Evolutionary conservation across 2,888 invertebrate genomes (phyloP).

Genomic region (Cephus pygmeus): DNA sequence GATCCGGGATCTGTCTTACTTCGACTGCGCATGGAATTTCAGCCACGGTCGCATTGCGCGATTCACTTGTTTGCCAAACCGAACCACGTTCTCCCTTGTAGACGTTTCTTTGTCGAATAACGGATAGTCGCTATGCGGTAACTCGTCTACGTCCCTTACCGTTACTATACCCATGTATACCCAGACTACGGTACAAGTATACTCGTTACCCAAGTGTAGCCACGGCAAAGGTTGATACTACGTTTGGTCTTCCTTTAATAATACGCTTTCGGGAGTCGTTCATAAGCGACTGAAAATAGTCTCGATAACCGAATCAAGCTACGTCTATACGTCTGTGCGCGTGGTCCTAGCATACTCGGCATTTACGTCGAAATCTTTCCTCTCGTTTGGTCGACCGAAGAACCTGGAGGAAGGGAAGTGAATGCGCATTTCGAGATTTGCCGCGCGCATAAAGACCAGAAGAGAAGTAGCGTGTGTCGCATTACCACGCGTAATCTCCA

Average conservation of each 20-base stretch:
- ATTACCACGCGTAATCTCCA: constrained; percentile 51
- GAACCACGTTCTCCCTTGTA: not conserved
- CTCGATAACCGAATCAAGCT: not conserved
- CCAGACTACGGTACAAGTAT: not conserved
- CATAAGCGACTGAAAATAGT: not conserved
- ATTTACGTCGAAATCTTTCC: not conserved
- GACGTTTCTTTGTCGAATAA: not conserved
- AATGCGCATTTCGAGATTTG: not conserved
- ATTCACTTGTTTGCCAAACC: not conserved
- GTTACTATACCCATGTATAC: not conserved
- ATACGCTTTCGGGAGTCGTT: not conserved
- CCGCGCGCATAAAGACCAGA: not conserved
- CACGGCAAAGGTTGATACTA: not conserved
- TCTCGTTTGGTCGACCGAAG: not conserved
- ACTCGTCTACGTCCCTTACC: not conserved
- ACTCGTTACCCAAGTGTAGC: not conserved
- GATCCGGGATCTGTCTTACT: not conserved
- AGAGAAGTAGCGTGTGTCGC: constrained; percentile 34
- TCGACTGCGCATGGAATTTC: not conserved
- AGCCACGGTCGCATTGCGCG: not conserved
- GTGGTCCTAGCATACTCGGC: not conserved
- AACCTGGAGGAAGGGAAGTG: not conserved
- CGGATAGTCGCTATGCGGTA: not conserved
- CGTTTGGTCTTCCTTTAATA: not conserved
- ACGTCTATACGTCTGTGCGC: not conserved